These are phyloP conservation scores for Sebastes goodei DNA, from an alignment of 2,797 vertebrate genomes.

Conservation along the genomic window DNA sequence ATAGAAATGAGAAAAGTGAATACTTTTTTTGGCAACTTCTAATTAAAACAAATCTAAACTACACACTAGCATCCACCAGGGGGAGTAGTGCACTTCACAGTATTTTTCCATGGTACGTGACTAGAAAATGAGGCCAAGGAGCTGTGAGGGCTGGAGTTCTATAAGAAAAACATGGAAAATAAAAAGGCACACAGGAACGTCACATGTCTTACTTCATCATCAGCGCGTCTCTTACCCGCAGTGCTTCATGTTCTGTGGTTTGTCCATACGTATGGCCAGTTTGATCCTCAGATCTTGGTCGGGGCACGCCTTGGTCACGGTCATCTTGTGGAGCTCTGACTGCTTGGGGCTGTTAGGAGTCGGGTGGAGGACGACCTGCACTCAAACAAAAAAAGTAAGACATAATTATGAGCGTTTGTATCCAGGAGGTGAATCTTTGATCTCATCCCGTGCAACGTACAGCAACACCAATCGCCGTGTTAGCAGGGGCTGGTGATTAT, in stretches of 20 bases:
- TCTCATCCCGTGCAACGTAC: constrained; percentile 38
- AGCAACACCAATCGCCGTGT: constrained; percentile 14
- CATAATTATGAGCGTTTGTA: neutral
- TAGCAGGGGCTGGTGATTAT: constrained; percentile 34
- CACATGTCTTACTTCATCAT: neutral
- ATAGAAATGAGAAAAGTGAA: neutral
- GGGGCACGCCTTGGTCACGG: constrained; percentile 96
- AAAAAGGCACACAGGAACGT: constrained; percentile 31
- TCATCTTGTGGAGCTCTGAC: constrained; percentile 98
- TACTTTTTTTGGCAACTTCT: neutral
- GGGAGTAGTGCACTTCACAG: constrained; percentile 71
- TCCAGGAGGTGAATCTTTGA: constrained; percentile 25
- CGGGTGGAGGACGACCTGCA: constrained; percentile 96
- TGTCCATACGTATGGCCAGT: constrained; percentile 98
- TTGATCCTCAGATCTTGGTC: constrained; percentile 99
- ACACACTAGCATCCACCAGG: constrained; percentile 71
- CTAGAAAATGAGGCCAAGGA: constrained; percentile 79
- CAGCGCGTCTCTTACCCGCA: constrained; percentile 88
- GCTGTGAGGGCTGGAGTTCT: constrained; percentile 54
- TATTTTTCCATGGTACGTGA: constrained; percentile 73
- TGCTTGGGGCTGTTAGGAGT: constrained; percentile 98
- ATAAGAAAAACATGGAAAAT: constrained; percentile 47
- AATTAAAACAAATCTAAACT: constrained; percentile 26
- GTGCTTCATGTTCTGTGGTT: constrained; percentile 99
- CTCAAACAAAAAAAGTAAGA: constrained; percentile 19